Evolutionary conservation across 2,888 invertebrate species (phyloP), one percentile per base, ranked within the genome.

Genomic region (Drosophila cognata): DNA sequence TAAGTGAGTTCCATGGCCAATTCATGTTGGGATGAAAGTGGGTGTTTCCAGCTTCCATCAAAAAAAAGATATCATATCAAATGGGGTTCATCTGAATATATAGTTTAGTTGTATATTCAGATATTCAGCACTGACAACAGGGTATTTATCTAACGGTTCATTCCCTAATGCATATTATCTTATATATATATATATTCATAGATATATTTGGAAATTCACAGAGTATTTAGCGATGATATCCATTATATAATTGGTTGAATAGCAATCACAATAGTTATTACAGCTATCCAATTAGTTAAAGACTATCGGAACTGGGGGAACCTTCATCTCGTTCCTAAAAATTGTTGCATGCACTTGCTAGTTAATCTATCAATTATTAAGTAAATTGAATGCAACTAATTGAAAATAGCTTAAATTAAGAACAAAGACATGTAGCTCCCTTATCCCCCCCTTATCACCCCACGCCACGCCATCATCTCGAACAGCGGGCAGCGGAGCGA

Each of bases 371-470:
- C 74, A 79, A 77, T 83, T 86, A 81, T 81, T 74, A 65, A 67
- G 74, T 70, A 67, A 77, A 78, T 71, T 74, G 66, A 77, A 60
- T 67, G 81, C 74, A 79, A 74, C 77, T 84, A 86, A 83, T 86
- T 84, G 87, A 84, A 77, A 81, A 86, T 69, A 66, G 79, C 77
- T 84, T 83, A 81, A 56, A 68, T 74, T 62, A 70, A 78, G 76
- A 73, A 81, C 79, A 70, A 85, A 83, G 71, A 77, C 67, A 79
- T 71, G 67, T 68, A 59, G 28, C 28, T n/a, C 21, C 21, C 41
- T 13, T 36, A 4, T 11, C 29, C 28, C 35, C 10, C 16, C 13
- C 56, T n/a, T 29, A 33, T 28, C 28, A 11, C n/a, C 16, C 46
- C 18, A 25, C 11, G n/a, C 21, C 21, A 21, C 21, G 21, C 21